Percentiles rank a stretch among this genome's conserved stretches.
Conservation (phyloP, 2,113 vertebrate species). For the Mixornis gularis region DNA sequence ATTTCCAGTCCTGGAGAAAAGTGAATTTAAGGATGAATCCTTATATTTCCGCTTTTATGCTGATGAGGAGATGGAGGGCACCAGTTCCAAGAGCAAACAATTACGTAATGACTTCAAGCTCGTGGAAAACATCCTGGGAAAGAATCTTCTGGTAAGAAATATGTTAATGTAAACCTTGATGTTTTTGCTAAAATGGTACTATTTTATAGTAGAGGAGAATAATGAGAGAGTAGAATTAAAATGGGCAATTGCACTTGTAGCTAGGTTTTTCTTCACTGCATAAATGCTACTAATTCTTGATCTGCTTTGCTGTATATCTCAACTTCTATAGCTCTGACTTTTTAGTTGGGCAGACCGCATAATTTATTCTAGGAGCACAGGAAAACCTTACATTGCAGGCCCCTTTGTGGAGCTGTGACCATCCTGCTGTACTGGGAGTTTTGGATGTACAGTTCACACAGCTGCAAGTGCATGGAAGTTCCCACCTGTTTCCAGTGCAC, state of each 20-base stretch:
- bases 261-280: neutral
- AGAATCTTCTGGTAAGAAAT: slow-evolving; percentile 87
- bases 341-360: neutral
- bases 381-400: neutral
- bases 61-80: slow-evolving; percentile 95
- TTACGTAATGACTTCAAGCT: slow-evolving; percentile 93
- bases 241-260: neutral
- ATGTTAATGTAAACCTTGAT: neutral
- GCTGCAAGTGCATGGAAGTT: neutral
- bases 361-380: neutral
- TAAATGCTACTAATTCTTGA: neutral
- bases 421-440: neutral
- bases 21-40: slow-evolving; percentile 97
- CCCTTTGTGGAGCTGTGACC: neutral
- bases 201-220: neutral
- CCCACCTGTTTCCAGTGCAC: neutral
- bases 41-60: slow-evolving; percentile 97
- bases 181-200: neutral
- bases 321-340: neutral
- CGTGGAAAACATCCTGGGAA: slow-evolving; percentile 92
- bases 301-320: neutral
- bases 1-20: slow-evolving; percentile 92
- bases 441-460: neutral
- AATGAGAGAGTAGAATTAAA: neutral
- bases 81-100: slow-evolving; percentile 88